Conservation (phyloP, 2,888 invertebrate genomes). For the Phyllotreta striolata region DNA sequence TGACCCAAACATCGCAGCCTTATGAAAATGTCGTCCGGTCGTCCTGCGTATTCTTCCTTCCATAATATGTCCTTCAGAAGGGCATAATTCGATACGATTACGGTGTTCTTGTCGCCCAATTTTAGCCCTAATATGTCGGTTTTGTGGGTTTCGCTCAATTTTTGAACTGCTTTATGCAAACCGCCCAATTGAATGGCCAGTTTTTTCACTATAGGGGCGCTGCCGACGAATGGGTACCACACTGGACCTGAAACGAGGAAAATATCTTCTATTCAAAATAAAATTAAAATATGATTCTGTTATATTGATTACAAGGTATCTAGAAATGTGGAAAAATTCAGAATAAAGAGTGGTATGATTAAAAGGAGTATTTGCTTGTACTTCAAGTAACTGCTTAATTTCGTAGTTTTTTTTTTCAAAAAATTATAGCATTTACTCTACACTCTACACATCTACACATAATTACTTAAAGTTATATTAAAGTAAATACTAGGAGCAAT, state of each 20-base stretch:
- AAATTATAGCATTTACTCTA: too few species aligned
- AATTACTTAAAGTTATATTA: too few species aligned
- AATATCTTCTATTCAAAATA: too few species aligned
- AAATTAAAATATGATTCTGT: too few species aligned
- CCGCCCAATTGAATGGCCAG: conserved; percentile 59
- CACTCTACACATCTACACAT: too few species aligned
- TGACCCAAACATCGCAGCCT: conserved; percentile 71
- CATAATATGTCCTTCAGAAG: conserved; percentile 65
- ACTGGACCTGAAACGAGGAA: conserved; percentile 64
- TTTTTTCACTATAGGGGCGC: conserved; percentile 55
- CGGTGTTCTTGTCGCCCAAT: conserved; percentile 64
- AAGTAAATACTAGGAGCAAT: too few species aligned
- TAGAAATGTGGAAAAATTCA: too few species aligned
- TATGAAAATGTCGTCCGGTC: conserved; percentile 74
- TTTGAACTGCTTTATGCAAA: conserved; percentile 63
- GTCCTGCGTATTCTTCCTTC: conserved; percentile 69
- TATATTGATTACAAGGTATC: too few species aligned
- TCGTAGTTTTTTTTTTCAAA: too few species aligned
- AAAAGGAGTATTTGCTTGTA: too few species aligned
- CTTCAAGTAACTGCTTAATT: too few species aligned
- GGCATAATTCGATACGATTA: conserved; percentile 66
- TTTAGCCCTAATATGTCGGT: conserved; percentile 67
- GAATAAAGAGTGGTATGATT: too few species aligned
- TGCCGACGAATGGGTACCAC: conserved; percentile 62
- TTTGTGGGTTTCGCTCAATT: conserved; percentile 62